Conservation (phyloP, 2,888 invertebrate genomes). For the Acanthosepion esculentum region DNA sequence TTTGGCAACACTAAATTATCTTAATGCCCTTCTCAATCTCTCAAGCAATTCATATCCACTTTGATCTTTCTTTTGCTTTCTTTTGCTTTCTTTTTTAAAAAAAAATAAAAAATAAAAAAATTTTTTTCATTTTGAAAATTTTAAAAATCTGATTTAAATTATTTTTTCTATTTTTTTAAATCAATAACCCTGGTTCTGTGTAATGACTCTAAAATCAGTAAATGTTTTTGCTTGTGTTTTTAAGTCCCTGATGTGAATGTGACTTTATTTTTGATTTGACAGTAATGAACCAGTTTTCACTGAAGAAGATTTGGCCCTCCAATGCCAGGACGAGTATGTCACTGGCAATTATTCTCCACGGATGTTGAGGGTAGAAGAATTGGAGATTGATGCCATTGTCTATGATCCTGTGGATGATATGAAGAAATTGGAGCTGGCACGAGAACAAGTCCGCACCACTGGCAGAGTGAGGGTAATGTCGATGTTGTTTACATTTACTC, state of each 20-base stretch:
- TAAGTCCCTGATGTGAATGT: not conserved
- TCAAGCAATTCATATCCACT: no score
- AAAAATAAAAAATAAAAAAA: no score
- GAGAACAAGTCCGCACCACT: constrained; percentile 78
- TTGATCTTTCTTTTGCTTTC: no score
- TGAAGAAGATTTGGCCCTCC: constrained; percentile 77
- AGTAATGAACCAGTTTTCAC: constrained; percentile 71
- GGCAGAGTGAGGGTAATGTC: constrained; percentile 78
- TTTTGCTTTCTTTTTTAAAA: no score
- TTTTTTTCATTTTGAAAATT: no score
- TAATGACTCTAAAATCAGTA: no score
- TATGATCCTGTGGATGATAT: constrained; percentile 85
- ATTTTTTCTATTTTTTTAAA: no score
- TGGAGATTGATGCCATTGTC: constrained; percentile 86
- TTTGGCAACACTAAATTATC: no score
- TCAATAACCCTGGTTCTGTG: no score
- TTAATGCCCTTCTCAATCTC: no score
- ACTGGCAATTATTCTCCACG: constrained; percentile 90
- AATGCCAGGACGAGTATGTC: constrained; percentile 82
- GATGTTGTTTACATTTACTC: not conserved
- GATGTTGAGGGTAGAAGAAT: constrained; percentile 80
- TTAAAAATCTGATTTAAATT: no score
- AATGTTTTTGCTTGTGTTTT: not conserved
- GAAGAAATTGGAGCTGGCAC: constrained; percentile 83
- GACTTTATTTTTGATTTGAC: not conserved